Percentiles rank a stretch among this genome's conserved stretches.
Conservation (phyloP, 2,888 invertebrate genomes). For the Phengaris alcon region DNA sequence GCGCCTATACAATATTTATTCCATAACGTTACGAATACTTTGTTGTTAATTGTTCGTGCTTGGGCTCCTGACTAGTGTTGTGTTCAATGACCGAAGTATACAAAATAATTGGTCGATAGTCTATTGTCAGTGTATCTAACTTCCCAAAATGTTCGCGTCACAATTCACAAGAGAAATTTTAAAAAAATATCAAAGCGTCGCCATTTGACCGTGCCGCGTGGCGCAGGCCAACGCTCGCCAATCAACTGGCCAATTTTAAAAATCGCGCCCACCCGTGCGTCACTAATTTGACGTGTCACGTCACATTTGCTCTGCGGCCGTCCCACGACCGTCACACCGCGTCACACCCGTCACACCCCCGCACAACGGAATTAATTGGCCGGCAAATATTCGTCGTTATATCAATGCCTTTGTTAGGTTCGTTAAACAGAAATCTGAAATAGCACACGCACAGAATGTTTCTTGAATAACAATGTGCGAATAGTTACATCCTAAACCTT, state of each 20-base stretch:
- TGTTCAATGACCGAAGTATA: not conserved
- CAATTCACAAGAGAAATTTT: conserved; percentile 23
- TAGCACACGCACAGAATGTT: not conserved
- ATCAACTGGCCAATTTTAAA: conserved; percentile 71
- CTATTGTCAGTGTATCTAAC: not conserved
- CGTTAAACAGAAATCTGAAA: conserved; percentile 14
- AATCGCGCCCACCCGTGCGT: conserved; percentile 65
- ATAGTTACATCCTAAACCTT: not conserved
- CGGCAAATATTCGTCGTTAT: conserved; percentile 31
- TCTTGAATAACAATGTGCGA: not conserved
- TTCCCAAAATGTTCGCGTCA: not conserved
- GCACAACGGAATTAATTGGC: conserved; percentile 54
- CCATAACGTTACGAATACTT: not conserved
- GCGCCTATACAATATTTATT: too few species aligned
- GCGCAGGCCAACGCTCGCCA: conserved; percentile 69
- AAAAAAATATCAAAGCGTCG: conserved; percentile 36
- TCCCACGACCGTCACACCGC: conserved; percentile 44
- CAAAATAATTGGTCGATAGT: conserved; percentile 1
- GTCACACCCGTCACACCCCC: conserved; percentile 42
- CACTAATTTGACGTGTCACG: conserved; percentile 74
- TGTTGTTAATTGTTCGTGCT: not conserved
- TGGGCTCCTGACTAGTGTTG: not conserved
- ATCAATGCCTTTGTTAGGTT: conserved; percentile 27
- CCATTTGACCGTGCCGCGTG: conserved; percentile 49
- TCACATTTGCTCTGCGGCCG: conserved; percentile 65